Conservation (phyloP, 2,797 vertebrate species). For the Rhinichthys osculus region DNA sequence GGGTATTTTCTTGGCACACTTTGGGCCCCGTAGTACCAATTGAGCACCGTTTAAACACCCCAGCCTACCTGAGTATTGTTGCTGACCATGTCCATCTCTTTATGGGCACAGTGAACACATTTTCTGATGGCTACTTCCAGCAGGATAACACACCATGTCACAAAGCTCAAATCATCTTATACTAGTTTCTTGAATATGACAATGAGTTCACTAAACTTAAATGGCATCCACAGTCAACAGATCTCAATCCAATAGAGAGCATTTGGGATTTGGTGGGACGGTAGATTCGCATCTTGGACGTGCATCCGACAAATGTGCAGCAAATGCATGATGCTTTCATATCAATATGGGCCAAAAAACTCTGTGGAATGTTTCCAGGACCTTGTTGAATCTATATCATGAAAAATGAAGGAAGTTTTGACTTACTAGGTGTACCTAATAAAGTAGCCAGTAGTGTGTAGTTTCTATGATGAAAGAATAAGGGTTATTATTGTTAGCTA, state of each 20-base stretch:
- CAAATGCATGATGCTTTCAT: too few species aligned
- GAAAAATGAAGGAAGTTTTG: not conserved
- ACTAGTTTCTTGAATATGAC: not conserved
- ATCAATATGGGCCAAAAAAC: too few species aligned
- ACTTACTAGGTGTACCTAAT: not conserved
- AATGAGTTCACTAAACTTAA: not conserved
- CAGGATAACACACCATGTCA: conserved; percentile 34
- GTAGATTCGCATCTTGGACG: not conserved
- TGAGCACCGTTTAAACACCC: not conserved
- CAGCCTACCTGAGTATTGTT: not conserved
- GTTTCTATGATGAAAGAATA: not conserved
- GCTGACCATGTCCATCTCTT: not conserved
- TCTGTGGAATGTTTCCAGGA: too few species aligned
- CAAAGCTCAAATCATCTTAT: conserved; percentile 5
- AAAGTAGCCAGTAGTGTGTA: not conserved
- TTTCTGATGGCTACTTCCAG: conserved; percentile 44
- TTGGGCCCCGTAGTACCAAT: not conserved
- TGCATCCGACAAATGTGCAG: too few species aligned
- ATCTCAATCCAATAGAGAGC: not conserved
- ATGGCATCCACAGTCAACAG: not conserved
- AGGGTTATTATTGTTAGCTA: not conserved
- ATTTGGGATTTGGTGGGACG: not conserved
- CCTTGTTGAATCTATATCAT: too few species aligned
- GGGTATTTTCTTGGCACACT: not conserved
- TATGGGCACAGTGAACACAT: not conserved